Conservation (phyloP, 1,140 invertebrate species). For the Thalassaphorura encarpata region DNA sequence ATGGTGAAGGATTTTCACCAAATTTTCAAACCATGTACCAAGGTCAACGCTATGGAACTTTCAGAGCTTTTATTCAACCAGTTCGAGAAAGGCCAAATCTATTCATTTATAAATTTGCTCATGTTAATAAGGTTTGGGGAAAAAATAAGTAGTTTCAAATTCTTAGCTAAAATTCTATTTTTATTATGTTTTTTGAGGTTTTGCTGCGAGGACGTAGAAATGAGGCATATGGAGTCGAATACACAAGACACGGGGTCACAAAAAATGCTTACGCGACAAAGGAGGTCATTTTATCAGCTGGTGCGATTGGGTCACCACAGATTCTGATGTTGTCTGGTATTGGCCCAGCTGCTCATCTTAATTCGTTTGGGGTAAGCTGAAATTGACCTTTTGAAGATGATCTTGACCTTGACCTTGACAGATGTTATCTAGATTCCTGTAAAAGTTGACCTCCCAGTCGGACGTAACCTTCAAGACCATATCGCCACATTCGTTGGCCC, state of each 20-base stretch:
- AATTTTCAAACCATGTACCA: slow-evolving; percentile 49
- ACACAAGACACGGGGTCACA: slow-evolving; percentile 15
- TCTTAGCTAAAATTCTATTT: too few species aligned
- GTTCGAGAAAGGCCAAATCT: slow-evolving; percentile 51
- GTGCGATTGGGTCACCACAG: slow-evolving; percentile 35
- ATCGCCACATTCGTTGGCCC: slow-evolving; percentile 19
- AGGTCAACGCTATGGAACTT: slow-evolving; percentile 59
- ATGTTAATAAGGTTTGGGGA: too few species aligned
- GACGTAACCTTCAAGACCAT: slow-evolving; percentile 57
- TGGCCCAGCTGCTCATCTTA: slow-evolving; percentile 40
- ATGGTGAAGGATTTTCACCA: background rate
- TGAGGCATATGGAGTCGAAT: slow-evolving; percentile 23
- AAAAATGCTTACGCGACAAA: slow-evolving; percentile 25
- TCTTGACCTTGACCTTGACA: too few species aligned
- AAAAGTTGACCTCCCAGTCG: slow-evolving; percentile 53
- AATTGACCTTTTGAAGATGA: too few species aligned
- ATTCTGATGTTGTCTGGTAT: slow-evolving; percentile 44
- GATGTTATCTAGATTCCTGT: slow-evolving; percentile 14
- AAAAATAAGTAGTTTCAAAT: too few species aligned
- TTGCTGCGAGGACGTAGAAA: slow-evolving; percentile 6
- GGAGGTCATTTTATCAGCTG: slow-evolving; percentile 35
- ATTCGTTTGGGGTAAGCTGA: slow-evolving; percentile 31
- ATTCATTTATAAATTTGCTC: too few species aligned
- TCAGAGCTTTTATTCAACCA: slow-evolving; percentile 59
- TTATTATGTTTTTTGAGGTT: slow-evolving; percentile 8